Base-by-base conservation (phyloP, 2,888 invertebrate genomes). In the Cerastis rubricosa region DNA sequence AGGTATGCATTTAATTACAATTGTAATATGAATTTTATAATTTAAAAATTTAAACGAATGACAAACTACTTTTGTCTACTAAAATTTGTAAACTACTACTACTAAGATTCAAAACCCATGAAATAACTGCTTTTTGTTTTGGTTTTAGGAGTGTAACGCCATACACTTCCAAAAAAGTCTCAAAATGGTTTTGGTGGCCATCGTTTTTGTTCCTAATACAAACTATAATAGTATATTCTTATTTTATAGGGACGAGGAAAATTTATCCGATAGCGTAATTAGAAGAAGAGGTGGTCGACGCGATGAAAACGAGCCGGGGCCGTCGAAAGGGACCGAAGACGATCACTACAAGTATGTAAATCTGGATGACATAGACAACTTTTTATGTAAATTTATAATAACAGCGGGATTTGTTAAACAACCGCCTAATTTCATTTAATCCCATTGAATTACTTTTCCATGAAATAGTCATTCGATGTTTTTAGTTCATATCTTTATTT, bases 291-390 rank as follows among this genome's bases (percentile, higher is more conserved):
- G 2, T 25, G 17, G 9, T 14, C 1, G 29, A 25, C 19, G 2
- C 19, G 78, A 68, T 12, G 91, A 90, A 3, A 87, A 91, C 51
- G 94, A 93, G 65, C 88, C 95, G 0, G 95, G 96, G 3, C 95
- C 96, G 0, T 96, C 96, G 6, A 94, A 92, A 77, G 87, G 89
- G 0, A 5, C 83, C 0, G 93, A 95, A 0, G 95, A 95, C 51
- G 95, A 94, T 64, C 95, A 95, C 89, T 95, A 94, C 88, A 94
- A 93, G 95, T 95, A 89, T 81, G 88, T 78, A n/a, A 43, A 63
- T 35, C n/a, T 67, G 9, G 9, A 64, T 49, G 29, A n/a, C 8
- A 47, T 35, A 8, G 4, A 35, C 17, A 25, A n/a, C 17, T 63
- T 57, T 47, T 25, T 12, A 29, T 19, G 14, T 74, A 25, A 57